phyloP scores from a whole-genome alignment of 2,797 vertebrate species.

The Orientallactaga sibirica region DNA sequence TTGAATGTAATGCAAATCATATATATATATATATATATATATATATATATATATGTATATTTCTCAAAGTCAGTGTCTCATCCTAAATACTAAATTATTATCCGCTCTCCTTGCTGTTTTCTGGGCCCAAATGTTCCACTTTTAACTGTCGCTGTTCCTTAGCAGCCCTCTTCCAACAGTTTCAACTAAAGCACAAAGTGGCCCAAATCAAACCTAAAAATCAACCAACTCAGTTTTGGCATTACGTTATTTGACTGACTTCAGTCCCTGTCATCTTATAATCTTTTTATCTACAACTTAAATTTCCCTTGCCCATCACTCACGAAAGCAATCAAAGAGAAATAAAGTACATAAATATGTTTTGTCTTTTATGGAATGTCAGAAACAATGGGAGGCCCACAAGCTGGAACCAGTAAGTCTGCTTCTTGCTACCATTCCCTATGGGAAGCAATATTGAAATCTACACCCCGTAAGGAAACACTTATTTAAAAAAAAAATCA shows the following conservation, averaged over 20 bases:
- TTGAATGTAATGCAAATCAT: slow-evolving; percentile 79
- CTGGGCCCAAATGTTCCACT: slow-evolving; percentile 6
- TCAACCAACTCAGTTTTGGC: slow-evolving; percentile 49
- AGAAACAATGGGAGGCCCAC: slow-evolving; percentile 58
- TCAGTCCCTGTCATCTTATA: slow-evolving; percentile 5
- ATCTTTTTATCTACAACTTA: slow-evolving; percentile 28
- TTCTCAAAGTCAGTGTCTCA: slow-evolving; percentile 29
- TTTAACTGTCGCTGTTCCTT: slow-evolving; percentile 52
- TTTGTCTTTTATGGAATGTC: slow-evolving; percentile 40
- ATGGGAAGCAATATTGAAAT: slow-evolving; percentile 25
- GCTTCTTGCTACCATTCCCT: slow-evolving; percentile 14
- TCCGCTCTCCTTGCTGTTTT: slow-evolving; percentile 44
- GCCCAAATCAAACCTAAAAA: slow-evolving; percentile 50
- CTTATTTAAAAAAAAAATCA: slow-evolving; percentile 21
- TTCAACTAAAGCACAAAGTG: slow-evolving; percentile 45
- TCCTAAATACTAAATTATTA: slow-evolving; percentile 47
- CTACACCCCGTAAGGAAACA: slow-evolving; percentile 31
- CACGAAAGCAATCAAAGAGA: slow-evolving; percentile 45
- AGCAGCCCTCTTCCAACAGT: slow-evolving; percentile 65
- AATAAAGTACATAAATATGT: slow-evolving; percentile 54
- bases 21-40: slow-evolving; percentile 36
- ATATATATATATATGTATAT: not conserved
- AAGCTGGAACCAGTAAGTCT: not conserved
- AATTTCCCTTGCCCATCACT: slow-evolving; percentile 7
- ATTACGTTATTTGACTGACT: slow-evolving; percentile 44